Percentiles rank a stretch among this genome's conserved stretches.
These are phyloP conservation scores for Aleiodes testaceus DNA, from an alignment of 2,888 invertebrate species.

Conservation along the genomic window DNA sequence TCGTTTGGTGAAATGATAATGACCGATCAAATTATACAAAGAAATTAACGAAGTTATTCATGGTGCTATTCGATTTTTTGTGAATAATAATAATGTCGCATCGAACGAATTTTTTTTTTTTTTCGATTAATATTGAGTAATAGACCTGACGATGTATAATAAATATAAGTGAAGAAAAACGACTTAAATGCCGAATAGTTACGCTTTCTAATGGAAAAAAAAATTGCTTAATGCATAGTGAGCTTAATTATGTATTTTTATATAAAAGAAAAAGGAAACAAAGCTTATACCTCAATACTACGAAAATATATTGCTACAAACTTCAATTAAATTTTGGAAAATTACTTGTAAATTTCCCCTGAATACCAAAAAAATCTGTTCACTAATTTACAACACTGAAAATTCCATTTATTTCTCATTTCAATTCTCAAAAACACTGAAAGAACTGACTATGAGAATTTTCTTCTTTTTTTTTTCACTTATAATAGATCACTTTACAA, in stretches of 20 bases:
- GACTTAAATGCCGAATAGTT: conserved; percentile 44
- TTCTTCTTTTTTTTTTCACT: neutral
- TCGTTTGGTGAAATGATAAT: too few relatives aligned
- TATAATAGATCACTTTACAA: conserved; percentile 43
- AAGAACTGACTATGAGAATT: neutral
- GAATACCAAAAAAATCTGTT: neutral
- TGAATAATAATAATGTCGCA: neutral
- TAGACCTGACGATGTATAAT: neutral
- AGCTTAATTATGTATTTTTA: conserved; percentile 72
- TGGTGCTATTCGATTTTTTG: conserved; percentile 18
- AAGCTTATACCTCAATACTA: conserved; percentile 59
- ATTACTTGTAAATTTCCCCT: conserved; percentile 14
- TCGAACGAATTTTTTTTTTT: too few relatives aligned
- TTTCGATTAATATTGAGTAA: too few relatives aligned
- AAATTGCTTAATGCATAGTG: conserved; percentile 65
- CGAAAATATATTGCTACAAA: conserved; percentile 64
- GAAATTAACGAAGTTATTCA: neutral
- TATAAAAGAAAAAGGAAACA: conserved; percentile 67
- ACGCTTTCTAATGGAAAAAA: conserved; percentile 63
- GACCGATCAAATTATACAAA: too few relatives aligned
- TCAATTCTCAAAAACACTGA: neutral
- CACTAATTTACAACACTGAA: neutral
- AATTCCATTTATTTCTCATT: conserved; percentile 1
- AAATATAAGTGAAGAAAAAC: neutral
- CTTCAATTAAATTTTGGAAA: conserved; percentile 46